A percentile compares a stretch with the other conserved stretches of the same genome.
Conservation (phyloP, 2,113 vertebrate species). For the Tauraco erythrolophus region DNA sequence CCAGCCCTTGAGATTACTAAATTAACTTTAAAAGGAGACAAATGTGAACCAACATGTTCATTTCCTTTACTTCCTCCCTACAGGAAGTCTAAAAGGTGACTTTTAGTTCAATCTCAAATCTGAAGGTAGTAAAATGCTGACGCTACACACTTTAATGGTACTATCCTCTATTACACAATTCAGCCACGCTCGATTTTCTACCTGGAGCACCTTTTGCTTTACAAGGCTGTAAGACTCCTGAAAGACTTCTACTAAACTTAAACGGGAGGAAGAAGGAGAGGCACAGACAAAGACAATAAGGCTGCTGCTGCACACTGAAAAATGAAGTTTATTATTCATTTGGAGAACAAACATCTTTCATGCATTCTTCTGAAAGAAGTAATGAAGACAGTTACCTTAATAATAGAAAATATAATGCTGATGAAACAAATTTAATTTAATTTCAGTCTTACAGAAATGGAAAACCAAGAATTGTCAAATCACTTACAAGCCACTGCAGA, state of each 20-base stretch:
- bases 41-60: accelerated
- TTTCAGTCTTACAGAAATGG: neutral
- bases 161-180: neutral
- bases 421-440: neutral
- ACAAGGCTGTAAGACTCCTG: neutral
- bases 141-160: neutral
- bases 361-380: neutral
- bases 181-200: neutral
- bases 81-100: neutral
- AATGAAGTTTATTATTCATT: neutral
- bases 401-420: neutral
- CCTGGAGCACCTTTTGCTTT: neutral
- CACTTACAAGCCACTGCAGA: neutral
- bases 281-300: neutral
- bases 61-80: neutral
- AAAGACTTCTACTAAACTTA: neutral
- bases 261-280: neutral
- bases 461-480: neutral
- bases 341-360: neutral
- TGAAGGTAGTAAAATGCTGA: neutral
- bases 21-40: neutral
- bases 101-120: neutral
- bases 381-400: neutral
- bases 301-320: neutral
- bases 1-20: neutral